phyloP scores from a whole-genome alignment of 2,113 vertebrate species.

The Alethe castanea region DNA sequence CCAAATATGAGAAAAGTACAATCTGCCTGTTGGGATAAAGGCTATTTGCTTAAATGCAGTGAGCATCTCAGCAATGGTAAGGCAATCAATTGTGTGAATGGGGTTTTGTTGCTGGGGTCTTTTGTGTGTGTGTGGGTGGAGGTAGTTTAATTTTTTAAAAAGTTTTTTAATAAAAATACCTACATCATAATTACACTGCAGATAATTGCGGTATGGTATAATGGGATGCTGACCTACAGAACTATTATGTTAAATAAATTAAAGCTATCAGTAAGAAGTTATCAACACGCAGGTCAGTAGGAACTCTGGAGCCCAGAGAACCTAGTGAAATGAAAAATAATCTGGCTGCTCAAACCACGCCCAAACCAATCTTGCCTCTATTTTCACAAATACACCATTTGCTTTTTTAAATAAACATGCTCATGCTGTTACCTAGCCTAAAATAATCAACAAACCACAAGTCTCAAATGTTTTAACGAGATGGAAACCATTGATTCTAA shows the following conservation, averaged over 20 bases:
- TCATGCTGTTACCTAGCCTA: neutral
- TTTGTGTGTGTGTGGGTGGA: fast-evolving
- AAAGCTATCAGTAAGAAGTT: neutral
- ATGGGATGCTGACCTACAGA: neutral
- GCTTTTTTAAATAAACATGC: neutral
- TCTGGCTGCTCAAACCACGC: neutral
- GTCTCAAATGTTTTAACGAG: neutral
- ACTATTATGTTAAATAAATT: neutral
- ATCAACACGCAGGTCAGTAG: neutral
- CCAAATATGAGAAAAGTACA: neutral
- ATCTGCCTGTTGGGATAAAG: neutral
- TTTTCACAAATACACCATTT: neutral
- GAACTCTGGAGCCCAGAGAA: neutral
- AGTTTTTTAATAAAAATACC: neutral
- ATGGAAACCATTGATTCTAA: neutral
- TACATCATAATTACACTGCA: neutral
- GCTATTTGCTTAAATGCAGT: neutral
- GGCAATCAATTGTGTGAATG: neutral
- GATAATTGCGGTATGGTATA: neutral
- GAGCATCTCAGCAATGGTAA: neutral
- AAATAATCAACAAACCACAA: neutral
- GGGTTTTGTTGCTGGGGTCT: neutral
- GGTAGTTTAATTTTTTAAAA: fast-evolving
- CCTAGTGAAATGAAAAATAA: neutral
- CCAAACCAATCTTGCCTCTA: neutral